These are phyloP conservation scores for Perccottus glenii DNA, from an alignment of 2,113 vertebrate genomes.

Conservation along the genomic window DNA sequence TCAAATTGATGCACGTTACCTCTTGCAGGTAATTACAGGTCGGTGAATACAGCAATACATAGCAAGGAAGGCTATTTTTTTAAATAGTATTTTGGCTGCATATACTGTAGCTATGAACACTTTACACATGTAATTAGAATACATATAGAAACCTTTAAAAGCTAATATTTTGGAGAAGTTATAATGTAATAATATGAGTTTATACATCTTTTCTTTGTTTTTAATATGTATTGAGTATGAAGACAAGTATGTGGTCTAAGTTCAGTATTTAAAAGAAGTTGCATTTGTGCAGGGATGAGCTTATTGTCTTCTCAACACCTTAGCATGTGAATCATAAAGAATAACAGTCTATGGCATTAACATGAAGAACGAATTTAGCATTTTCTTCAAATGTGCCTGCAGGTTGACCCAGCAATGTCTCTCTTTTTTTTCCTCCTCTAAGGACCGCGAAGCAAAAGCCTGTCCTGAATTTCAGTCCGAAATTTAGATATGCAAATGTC, in stretches of 20 bases:
- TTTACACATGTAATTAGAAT: too few relatives aligned
- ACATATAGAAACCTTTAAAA: too few relatives aligned
- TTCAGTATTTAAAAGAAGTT: not conserved
- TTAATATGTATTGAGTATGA: too few relatives aligned
- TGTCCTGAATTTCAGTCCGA: slow-evolving; percentile 73
- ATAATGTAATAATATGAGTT: not conserved
- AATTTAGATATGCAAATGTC: slow-evolving; percentile 82
- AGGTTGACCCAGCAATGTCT: slow-evolving; percentile 72
- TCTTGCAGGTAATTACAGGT: slow-evolving; percentile 70
- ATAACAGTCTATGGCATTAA: slow-evolving; percentile 72
- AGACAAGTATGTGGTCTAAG: too few relatives aligned
- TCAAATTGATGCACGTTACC: slow-evolving; percentile 70
- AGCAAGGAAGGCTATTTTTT: slow-evolving; percentile 25
- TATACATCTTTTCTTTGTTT: not conserved
- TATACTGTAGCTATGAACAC: too few relatives aligned
- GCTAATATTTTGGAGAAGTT: not conserved
- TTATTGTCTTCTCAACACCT: slow-evolving; percentile 58
- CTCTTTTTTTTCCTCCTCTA: slow-evolving; percentile 69
- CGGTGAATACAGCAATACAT: slow-evolving; percentile 37
- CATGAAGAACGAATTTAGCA: slow-evolving; percentile 70
- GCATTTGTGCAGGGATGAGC: slow-evolving; percentile 60
- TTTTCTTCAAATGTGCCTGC: slow-evolving; percentile 70
- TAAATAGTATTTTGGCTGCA: too few relatives aligned
- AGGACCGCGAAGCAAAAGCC: slow-evolving; percentile 72
- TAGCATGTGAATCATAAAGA: slow-evolving; percentile 63